phyloP scores from a whole-genome alignment of 2,113 vertebrate genomes.

The Salvator merianae region DNA sequence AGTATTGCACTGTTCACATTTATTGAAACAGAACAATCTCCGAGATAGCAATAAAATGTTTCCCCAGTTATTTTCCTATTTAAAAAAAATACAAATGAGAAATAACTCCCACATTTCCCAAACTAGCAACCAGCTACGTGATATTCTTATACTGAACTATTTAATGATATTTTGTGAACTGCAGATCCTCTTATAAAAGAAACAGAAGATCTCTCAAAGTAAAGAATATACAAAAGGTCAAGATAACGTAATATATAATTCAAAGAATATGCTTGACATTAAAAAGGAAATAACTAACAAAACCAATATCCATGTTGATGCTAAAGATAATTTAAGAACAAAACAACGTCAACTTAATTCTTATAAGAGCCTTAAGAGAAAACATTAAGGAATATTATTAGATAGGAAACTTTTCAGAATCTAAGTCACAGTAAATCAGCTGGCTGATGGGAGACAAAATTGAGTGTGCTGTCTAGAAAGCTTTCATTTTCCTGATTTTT shows the following conservation, averaged over 20 bases:
- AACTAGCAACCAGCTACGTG: background rate
- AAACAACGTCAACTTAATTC: background rate
- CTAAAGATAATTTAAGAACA: background rate
- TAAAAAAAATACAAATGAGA: conserved; percentile 8
- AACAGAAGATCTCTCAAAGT: conserved; percentile 4
- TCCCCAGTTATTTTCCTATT: background rate
- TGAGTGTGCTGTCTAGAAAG: background rate
- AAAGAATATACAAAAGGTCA: conserved; percentile 12
- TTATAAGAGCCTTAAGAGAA: background rate
- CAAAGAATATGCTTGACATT: conserved; percentile 1
- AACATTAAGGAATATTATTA: background rate
- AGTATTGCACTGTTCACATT: background rate
- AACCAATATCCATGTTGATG: background rate
- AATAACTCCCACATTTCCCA: conserved; percentile 23
- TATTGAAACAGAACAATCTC: background rate
- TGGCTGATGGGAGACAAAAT: background rate
- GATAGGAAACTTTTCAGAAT: background rate
- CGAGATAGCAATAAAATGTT: background rate
- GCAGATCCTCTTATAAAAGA: background rate
- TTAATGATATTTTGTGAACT: conserved; percentile 12
- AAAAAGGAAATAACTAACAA: background rate
- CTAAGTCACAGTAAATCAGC: background rate
- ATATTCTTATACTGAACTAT: background rate
- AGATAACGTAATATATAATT: conserved; percentile 1
- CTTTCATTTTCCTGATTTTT: background rate